Base-by-base conservation (phyloP, 1,140 invertebrate genomes). In the Drosophila carrolli region DNA sequence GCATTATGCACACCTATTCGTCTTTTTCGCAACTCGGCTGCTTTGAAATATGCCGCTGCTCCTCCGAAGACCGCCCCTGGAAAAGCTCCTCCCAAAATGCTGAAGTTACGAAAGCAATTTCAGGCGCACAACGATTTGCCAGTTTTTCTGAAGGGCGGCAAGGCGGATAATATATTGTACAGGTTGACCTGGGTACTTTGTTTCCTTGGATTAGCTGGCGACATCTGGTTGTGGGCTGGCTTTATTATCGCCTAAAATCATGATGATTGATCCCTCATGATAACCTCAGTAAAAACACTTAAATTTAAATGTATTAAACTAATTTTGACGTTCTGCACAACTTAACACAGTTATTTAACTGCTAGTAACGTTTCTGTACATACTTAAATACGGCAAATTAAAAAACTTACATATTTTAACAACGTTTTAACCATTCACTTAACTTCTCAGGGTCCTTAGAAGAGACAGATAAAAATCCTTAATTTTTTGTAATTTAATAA, bases 111-210 rank as follows among this genome's bases (percentile, higher is more conserved):
- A 67, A 91, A 92, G 10, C 91, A 93, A 60, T 94, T 93, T 85
- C 88, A 93, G 75, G 82, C 85, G 65, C 74, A 90, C 11, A 94
- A 95, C 90, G 94, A 93, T 13, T 81, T 93, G 50, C 95, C 95
- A 2, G 89, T 95, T n/a, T 95, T 94, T 78, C 81, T 95, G 27
- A 96, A 95, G 89, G 92, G 93, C 19, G 95, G 95, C 4, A 40
- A 89, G 2, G 73, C 79, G n/a, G 95, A 96, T 78, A 93, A 93
- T 67, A 68, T 95, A 6, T 59, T 95, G 0, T 95, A 93, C 68
- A 86, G 79, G 4, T 29, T 93, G 2, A 95, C 94, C 8, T 29
- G 94, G 16, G 67, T 82, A 9, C 23, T 93, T 0, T 92, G 93
- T 68, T 58, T 78, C 7, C 7, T 93, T 48, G 94, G 94, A 1